Base-by-base conservation (phyloP, 2,888 invertebrate genomes). In the Philopedon plagiatum region DNA sequence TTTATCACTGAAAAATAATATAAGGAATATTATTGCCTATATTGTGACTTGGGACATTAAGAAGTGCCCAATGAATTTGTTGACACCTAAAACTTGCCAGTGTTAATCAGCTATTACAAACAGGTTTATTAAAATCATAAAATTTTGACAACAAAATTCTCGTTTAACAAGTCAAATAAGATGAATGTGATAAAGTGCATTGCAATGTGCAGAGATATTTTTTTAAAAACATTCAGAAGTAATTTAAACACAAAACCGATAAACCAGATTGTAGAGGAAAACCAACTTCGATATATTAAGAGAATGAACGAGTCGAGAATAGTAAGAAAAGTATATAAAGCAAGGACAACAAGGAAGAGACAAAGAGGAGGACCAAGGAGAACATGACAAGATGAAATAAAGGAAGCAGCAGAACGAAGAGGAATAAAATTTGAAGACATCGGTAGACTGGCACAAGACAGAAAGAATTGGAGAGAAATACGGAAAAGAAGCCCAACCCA, bases 21-120 rank as follows among this genome's bases (percentile, higher is more conserved):
- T 19, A 7, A 7, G 11, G 11, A 19, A 44, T 44, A 15, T 44
- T 44, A 44, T 44, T 46, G n/a, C 23, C n/a, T 8, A 19, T 21
- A 46, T 46, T 44, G 21, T 44, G 8, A 4, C 19, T 19, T 44
- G 1, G 11, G 19, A 21, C 44, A 44, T 9, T 44, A 44, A 44
- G 44, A 19, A 21, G 19, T 19, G 11, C 44, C 44, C 44, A 44
- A 44, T 44, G 44, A 44, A 44, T 44, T 44, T 18, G 44, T 44
- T 8, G 44, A 44, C 44, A 44, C 44, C 2, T 44, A 19, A 44
- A 44, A 9, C n/a, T 21, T 41, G 18, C 19, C 21, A 2, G 44
- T 4, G 18, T 44, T 44, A 44, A 44, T 44, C 19, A 44, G 9
- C 44, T 9, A 44, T 7, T 19, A 19, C 21, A 7, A 44, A 44